Evolutionary conservation across 2,113 vertebrate genomes (phyloP), one percentile per base, ranked within the genome.

Genomic region (Tinamus guttatus): DNA sequence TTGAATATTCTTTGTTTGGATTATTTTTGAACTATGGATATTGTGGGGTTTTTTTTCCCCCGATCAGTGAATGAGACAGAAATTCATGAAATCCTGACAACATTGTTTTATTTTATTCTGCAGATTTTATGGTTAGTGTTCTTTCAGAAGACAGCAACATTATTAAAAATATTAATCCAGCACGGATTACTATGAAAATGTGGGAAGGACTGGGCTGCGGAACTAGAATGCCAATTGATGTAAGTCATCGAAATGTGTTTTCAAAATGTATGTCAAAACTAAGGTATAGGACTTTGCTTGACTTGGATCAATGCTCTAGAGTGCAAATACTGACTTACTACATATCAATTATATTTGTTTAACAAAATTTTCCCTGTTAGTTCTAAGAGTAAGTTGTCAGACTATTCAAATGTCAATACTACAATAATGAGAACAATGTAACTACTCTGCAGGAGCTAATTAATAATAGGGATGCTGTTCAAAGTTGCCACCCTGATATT

Each of bases 81-180:
- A 78, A 43, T 85, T 41, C 4, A 19, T 43, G 13, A 68, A 14
- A 60, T 68, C 8, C 62, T 90, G 5, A 69, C 14, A 73, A 73
- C 65, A 59, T 27, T 32, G 15, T 68, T 94, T 84, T 75, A 22
- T 88, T 97, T 69, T 30, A 7, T 71, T 54, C 38, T 79, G 67
- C 96, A 99, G 99, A 99, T 96, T 99, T 99, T 96, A 97, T 98
- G 52, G 98, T 99, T 94, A 98, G 97, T 41, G 98, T 99, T 88
- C 81, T 99, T 94, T 99, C 99, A 75, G 99, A 99, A 94, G 98
- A 98, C 78, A 98, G 98, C 19, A 98, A 82, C 56, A 96, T 98
- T 43, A 98, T 99, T 81, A 99, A 95, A 89, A 98, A 98, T 78
- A 98, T 99, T 79, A 99, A 97, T 85, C 98, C 98, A 34, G 96